Base-by-base conservation (phyloP, 1,140 invertebrate species). In the Diprion similis region DNA sequence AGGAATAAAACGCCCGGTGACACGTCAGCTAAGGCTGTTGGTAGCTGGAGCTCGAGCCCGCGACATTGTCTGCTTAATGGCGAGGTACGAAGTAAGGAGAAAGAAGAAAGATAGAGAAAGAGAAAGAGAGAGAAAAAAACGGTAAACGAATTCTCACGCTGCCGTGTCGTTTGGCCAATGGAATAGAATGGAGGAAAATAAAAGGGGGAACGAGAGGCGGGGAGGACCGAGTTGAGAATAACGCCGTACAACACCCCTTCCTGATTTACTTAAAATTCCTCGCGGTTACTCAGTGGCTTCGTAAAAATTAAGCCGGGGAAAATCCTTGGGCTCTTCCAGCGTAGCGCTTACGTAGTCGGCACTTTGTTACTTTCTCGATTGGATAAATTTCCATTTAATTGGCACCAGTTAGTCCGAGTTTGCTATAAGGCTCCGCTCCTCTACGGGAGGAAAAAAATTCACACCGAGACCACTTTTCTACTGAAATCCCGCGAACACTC, bases 1-100 rank as follows among this genome's bases (percentile, higher is more conserved):
- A 72, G 76, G 82, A 84, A 83, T 81, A 81, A 82, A 82, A 84
- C 80, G 77, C 78, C n/a, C 80, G 82, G 82, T 83, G 82, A 84
- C 81, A 83, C 79, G 82, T 77, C 79, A 76, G 46, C 64, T 68
- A 72, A 71, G 78, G 76, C 79, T 71, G 75, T 59, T 59, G 11
- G 51, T 59, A 59, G 73, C 70, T 75, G 79, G 80, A 81, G 76
- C 78, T 68, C 76, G 66, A n/a, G 76, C 72, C 71, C 74, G 72
- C 76, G 74, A 72, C 79, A 72, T 70, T 77, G 76, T 77, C 78
- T 76, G 68, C 78, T 82, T 83, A 82, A 83, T 83, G 81, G 80
- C 76, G 78, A 80, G 81, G 83, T 37, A 83, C 77, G 80, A 70
- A 15, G 19, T 17, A 37, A 2, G 2, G 24, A 37, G 24, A 68